Evolutionary conservation across 1,140 invertebrate species (phyloP), one percentile per base, ranked within the genome.

Genomic region (Homalodisca vitripennis): DNA sequence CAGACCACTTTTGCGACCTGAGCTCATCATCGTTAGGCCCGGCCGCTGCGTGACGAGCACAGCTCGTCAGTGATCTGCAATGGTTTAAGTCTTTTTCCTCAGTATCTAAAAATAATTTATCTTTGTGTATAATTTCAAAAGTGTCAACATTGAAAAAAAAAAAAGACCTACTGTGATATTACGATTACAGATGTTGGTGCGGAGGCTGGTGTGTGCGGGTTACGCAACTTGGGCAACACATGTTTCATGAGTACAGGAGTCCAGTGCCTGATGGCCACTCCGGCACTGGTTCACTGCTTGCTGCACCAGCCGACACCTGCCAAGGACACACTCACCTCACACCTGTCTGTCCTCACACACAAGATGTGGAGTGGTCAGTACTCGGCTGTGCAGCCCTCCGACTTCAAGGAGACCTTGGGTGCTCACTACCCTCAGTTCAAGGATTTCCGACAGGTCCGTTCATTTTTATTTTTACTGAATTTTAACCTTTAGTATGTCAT

Each of bases 231-330:
- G 27, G 88, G 88, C 53, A 89, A 89, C 75, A 89, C 88, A 2
- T 90, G 88, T 74, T 90, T 89, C 75, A 89, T 90, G 88, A 88
- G 87, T 76, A 82, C 88, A 30, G 88, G 87, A 0, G 77, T 90
- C 24, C 89, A 89, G 76, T 87, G 86, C 77, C 79, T 89, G 31
- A 79, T 84, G 62, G 82, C 83, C 20, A 84, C 85, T 12, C 80
- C 82, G 0, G 79, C 83, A 22, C 80, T 89, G 1, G 76, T 86
- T 27, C 79, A 81, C 73, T 86, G 82, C 75, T 86, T 88, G 73
- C 77, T 86, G 34, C 79, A 83, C 53, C 70, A 80, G 68, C n/a
- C n/a, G n/a, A 63, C 77, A 51, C 22, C 68, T 2, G 14, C 77
- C 6, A 71, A 77, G 27, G 78, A 79, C 53, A 80, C 81, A 3